Conservation (phyloP, 1,140 invertebrate genomes). For the Monomorium pharaonis region DNA sequence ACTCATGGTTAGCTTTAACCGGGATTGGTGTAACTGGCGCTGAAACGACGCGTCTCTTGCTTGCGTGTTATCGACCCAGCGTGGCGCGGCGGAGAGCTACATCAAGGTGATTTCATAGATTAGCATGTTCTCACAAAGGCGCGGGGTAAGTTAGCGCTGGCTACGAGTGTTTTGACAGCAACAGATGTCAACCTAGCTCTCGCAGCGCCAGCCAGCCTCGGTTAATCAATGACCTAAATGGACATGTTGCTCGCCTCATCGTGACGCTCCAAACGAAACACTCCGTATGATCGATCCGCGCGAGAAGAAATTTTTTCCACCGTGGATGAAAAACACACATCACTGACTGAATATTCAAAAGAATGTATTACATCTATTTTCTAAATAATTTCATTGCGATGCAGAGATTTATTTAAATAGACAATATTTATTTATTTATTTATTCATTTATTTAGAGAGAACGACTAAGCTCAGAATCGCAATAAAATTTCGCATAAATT, state of each 20-base stretch:
- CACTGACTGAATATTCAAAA: background rate
- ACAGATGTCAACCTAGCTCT: constrained; percentile 26
- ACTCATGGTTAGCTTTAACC: constrained; percentile 50
- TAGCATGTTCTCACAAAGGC: constrained; percentile 40
- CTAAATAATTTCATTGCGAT: too few species aligned
- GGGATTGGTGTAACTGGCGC: constrained; percentile 49
- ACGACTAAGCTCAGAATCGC: too few species aligned
- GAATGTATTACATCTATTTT: too few species aligned
- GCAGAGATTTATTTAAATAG: too few species aligned
- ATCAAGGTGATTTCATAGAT: constrained; percentile 46
- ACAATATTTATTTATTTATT: too few species aligned
- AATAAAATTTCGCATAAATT: too few species aligned
- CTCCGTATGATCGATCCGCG: background rate
- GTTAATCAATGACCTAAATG: constrained; percentile 27
- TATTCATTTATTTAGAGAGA: too few species aligned
- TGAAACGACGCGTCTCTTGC: constrained; percentile 14
- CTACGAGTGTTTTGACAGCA: constrained; percentile 34
- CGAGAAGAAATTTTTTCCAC: background rate
- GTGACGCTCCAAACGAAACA: background rate
- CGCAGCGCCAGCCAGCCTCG: background rate
- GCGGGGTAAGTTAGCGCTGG: constrained; percentile 13
- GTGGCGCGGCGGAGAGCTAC: background rate
- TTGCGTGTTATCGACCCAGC: constrained; percentile 30
- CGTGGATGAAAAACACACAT: background rate
- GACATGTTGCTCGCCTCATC: background rate